Evolutionary conservation across 2,797 vertebrate species (phyloP), one percentile per base, ranked within the genome.

Genomic region (Megaceryle alcyon): DNA sequence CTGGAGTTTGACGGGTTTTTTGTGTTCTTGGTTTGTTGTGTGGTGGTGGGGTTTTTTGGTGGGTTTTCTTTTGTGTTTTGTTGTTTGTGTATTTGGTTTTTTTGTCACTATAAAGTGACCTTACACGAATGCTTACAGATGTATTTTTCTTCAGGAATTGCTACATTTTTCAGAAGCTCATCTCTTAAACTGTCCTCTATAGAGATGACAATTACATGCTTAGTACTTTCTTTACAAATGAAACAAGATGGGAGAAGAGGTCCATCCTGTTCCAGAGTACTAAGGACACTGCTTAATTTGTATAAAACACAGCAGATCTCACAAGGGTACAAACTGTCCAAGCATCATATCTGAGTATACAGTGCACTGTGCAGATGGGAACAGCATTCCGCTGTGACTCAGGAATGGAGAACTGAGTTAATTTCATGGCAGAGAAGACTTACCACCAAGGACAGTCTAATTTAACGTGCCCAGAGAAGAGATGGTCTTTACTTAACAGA

Each of bases 241-340:
- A 86, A 91, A 69, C 35, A 72, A 86, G 79, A 48, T 17, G 69
- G 63, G 61, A 82, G 60, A 88, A 86, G 35, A 92, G 8, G 29
- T 78, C 72, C 41, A 63, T 66, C 33, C 41, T 89, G 31, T 92
- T 89, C 65, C 43, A 44, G 51, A 81, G 54, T 59, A 78, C 54
- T 54, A 92, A 76, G 79, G 82, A 82, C 75, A 82, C 41, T 73
- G 53, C 60, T 82, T 93, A 63, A 93, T 93, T 84, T 95, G 43
- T 92, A 83, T 81, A 83, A 94, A 86, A 88, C 59, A 35, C 54
- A 72, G 49, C n/a, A 82, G 35, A 77, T 64, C 72, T 88, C 41
- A 81, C n/a, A 59, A 54, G 48, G 26, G 49, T 81, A 81, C 84
- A 83, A 71, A 41, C 15, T 72, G 61, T 86, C 72, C 71, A 57